These are phyloP conservation scores for Microtus oregoni DNA, from an alignment of 2,113 vertebrate species.

Conservation along the genomic window DNA sequence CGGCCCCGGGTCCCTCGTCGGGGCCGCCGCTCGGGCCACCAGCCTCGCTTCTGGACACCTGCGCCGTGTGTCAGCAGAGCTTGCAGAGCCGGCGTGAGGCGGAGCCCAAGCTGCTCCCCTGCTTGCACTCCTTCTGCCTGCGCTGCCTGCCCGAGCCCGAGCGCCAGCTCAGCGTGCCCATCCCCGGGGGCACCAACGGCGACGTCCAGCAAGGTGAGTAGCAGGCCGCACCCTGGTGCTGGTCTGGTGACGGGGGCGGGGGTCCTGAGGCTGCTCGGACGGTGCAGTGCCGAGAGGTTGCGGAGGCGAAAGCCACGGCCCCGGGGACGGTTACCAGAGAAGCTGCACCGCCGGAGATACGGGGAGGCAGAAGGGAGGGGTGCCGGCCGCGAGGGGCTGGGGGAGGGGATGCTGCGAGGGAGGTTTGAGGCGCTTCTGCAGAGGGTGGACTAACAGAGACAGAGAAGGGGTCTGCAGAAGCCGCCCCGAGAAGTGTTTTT, in stretches of 20 bases:
- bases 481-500: not conserved
- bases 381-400: conserved; percentile 50
- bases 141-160: conserved; percentile 96
- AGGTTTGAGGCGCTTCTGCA: conserved; percentile 16
- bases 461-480: not conserved
- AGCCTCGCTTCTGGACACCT: conserved; percentile 94
- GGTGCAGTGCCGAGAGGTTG: not conserved
- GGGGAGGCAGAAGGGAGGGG: conserved; percentile 45
- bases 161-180: conserved; percentile 94
- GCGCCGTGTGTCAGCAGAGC: conserved; percentile 97
- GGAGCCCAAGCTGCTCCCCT: conserved; percentile 97
- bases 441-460: not conserved
- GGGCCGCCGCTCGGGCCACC: conserved; percentile 87
- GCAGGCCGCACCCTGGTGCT: conserved; percentile 11
- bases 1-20: conserved; percentile 74
- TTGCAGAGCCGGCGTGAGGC: conserved; percentile 94
- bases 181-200: conserved; percentile 94
- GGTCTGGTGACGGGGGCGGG: not conserved
- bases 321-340: conserved; percentile 45
- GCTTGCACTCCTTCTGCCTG: conserved; percentile 97
- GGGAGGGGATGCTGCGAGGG: conserved; percentile 65
- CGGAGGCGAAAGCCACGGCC: not conserved
- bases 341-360: not conserved
- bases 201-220: conserved; percentile 95
- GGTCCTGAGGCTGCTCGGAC: not conserved